Base-by-base conservation (phyloP, 1,140 invertebrate species). In the Macrobrachium nipponense region DNA sequence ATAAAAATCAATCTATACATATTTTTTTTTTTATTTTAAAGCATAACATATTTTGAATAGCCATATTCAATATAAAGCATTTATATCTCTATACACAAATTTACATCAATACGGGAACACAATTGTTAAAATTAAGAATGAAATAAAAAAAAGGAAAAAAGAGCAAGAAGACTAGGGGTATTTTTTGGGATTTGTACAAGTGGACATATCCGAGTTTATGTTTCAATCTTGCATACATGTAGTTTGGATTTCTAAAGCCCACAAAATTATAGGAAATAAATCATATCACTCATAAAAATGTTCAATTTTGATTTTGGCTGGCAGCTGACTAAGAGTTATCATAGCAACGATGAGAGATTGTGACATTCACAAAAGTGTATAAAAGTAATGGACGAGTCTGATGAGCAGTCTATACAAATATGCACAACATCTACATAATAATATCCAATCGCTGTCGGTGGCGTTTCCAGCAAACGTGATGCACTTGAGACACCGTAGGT, bases 21-120 rank as follows among this genome's bases (percentile, higher is more conserved):
- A 70, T 23, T 43, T 76, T 76, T 43, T 76, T 76, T 76, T 86
- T 86, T 86, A 80, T 64, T 86, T 86, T 86, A 66, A 86, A 86
- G 83, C 83, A 86, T 86, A 86, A 86, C 83, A 86, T 86, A 86
- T 80, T 86, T 77, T 86, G 79, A 86, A 80, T 75, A 58, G 83
- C 83, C 83, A 86, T 86, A 80, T 51, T 72, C 83, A 86, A 86
- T 86, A 86, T 86, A 86, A 86, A 86, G 83, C 83, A 77, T 84
- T 85, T 84, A 80, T 86, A 43, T 82, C 80, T 60, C 83, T 86
- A 86, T 86, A 86, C 83, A 86, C 83, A 86, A 86, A 86, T 86
- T 72, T 86, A 86, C 83, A 86, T 86, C 83, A 73, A 86, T 86
- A 86, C 70, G 80, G 83, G 51, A 51, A 70, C 36, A 86, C 76